Base-by-base conservation (phyloP, 2,113 vertebrate genomes). In the Laticauda laticaudata region DNA sequence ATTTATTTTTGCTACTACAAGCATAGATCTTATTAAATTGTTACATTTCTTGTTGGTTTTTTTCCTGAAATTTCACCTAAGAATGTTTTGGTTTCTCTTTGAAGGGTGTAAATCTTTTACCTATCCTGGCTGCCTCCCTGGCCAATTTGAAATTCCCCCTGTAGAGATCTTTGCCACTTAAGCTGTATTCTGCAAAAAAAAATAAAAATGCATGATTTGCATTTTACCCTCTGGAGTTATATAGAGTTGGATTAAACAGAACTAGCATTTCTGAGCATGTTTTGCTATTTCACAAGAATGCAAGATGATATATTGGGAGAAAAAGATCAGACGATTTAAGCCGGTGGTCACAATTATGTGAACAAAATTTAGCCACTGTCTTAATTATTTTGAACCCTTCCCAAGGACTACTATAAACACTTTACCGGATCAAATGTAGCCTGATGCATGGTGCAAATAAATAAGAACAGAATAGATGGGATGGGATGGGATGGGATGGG, bases 401-500 rank as follows among this genome's bases (percentile, higher is more conserved):
- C 12, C 4, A 15, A 15, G 0, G 64, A 69, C 14, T 34, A 34
- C n/a, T 15, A 34, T 69, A 34, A 69, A 75, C 14, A 75, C n/a
- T 34, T 34, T 15, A 34, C 64, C 14, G 29, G 88, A 95, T 90
- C 85, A 89, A 94, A 95, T 93, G 54, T 26, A 88, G 0, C 10
- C 69, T 90, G 26, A 3, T 64, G 26, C 9, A 64, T 2, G 2
- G 21, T 0, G 64, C 93, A 94, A 96, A 96, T 94, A 94, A 96
- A 57, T 95, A 95, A 95, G 59, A 26, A 59, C 8, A 56, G 53
- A 54, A 15, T 54, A 14, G 2, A 56, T 6, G 4, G 55, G 5
- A 21, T 21, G 5, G 20, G 21, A 21, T 18, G 3, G 55, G 20
- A 20, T 20, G 4, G 15, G 15, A 18, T 18, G 15, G 54, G 15